Evolutionary conservation across 2,888 invertebrate species (phyloP).

Genomic region (Nymphalis c-album): DNA sequence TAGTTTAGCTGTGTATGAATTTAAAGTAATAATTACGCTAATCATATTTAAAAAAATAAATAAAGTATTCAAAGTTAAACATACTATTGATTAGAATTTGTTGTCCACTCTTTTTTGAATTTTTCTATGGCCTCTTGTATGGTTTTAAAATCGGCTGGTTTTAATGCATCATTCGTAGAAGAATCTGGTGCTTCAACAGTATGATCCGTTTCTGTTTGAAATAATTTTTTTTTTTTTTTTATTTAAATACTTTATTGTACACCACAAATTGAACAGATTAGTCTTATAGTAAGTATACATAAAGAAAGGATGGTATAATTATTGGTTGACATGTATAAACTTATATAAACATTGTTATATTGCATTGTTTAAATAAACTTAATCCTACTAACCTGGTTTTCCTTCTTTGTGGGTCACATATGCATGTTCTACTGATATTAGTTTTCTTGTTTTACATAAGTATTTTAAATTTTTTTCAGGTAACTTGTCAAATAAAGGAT

Average conservation of each 20-base stretch:
- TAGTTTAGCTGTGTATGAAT: too few relatives aligned
- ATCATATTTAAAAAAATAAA: background rate
- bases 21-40: background rate
- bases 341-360: too few relatives aligned
- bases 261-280: too few relatives aligned
- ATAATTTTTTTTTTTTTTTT: too few relatives aligned
- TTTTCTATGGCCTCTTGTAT: constrained; percentile 64
- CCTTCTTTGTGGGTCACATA: constrained; percentile 80
- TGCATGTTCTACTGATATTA: constrained; percentile 84
- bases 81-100: constrained; percentile 11
- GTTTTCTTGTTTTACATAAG: constrained; percentile 84
- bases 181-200: constrained; percentile 43
- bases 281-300: too few relatives aligned
- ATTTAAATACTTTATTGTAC: too few relatives aligned
- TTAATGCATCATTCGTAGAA: constrained; percentile 50
- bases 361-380: background rate
- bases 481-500: constrained; percentile 80
- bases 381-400: constrained; percentile 45
- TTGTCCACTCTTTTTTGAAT: constrained; percentile 50
- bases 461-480: constrained; percentile 82
- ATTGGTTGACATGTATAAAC: background rate
- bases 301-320: too few relatives aligned
- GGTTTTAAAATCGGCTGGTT: constrained; percentile 56
- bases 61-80: constrained; percentile 2
- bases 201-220: constrained; percentile 47